Evolutionary conservation across 2,797 vertebrate genomes (phyloP).

Genomic region (Iguana delicatissima): DNA sequence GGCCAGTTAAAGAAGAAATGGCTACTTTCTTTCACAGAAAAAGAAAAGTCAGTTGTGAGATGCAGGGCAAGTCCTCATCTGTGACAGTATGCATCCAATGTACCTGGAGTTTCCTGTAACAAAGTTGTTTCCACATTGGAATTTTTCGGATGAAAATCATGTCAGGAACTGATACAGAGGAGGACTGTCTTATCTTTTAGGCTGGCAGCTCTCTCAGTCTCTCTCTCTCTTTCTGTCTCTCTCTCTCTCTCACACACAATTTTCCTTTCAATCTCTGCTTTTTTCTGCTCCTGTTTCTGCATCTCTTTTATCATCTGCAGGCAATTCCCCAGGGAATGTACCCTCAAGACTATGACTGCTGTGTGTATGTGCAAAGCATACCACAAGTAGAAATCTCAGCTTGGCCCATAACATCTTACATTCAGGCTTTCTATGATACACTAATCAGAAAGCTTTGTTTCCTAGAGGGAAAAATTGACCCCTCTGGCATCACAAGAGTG

Average conservation of each 20-base stretch:
- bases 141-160: background rate
- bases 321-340: background rate
- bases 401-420: slow-evolving; percentile 18
- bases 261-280: background rate
- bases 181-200: no score
- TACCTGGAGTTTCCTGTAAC: background rate
- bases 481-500: slow-evolving; percentile 15
- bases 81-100: background rate
- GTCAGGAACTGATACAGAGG: background rate
- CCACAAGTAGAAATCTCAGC: background rate
- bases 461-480: slow-evolving; percentile 5
- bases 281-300: background rate
- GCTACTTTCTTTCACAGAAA: background rate
- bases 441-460: slow-evolving; percentile 31
- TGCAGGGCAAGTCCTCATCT: background rate
- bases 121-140: background rate
- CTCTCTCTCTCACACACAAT: no score
- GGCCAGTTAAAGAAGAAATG: background rate
- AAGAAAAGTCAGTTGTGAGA: background rate
- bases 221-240: no score
- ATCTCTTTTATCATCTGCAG: background rate
- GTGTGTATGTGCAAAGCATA: background rate
- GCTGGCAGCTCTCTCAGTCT: no score
- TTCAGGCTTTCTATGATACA: background rate
- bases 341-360: background rate